Base-by-base conservation (phyloP, 2,797 vertebrate species). In the Nasua narica region DNA sequence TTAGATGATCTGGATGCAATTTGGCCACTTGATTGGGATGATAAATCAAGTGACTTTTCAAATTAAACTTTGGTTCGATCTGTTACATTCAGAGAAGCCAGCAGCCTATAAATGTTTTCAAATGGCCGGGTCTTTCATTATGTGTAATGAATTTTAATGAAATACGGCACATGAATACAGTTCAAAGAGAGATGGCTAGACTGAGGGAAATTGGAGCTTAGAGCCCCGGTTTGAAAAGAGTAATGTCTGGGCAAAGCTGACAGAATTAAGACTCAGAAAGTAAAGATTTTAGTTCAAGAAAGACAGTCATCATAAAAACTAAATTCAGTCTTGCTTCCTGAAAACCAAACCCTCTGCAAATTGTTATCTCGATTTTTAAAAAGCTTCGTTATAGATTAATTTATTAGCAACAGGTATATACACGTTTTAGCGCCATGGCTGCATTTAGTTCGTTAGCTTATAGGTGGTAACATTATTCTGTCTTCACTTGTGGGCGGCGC, bases 401-500 rank as follows among this genome's bases (percentile, higher is more conserved):
- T 76, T 95, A 32, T 56, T 56, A 14, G 40, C 29, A 40, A 52
- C 8, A 0, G 85, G 85, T 29, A 37, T 1, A 1, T 21, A 77
- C 43, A 40, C 1, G 25, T 16, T 50, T 46, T 46, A 43, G 65
- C 13, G 15, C 74, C 48, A 62, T 0, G 43, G 86, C 25, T 25
- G 27, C n/a, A 10, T 65, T 69, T 52, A 10, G 37, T 21, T 97
- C 96, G 82, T 96, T 70, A 95, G 74, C 72, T 65, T 19, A n/a
- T 3, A 27, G 85, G 46, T 18, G n/a, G 74, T n/a, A 19, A 72
- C 15, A 11, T 46, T 74, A 56, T 77, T 82, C 83, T 5, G 19
- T 65, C 83, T 62, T 56, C 67, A 27, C 37, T n/a, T 79, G 88
- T 92, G 86, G 86, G 96, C 3, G n/a, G 87, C 7, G 8, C 23